Evolutionary conservation across 1,140 invertebrate species (phyloP), one percentile per base, ranked within the genome.

Genomic region (Drosophila subobscura): DNA sequence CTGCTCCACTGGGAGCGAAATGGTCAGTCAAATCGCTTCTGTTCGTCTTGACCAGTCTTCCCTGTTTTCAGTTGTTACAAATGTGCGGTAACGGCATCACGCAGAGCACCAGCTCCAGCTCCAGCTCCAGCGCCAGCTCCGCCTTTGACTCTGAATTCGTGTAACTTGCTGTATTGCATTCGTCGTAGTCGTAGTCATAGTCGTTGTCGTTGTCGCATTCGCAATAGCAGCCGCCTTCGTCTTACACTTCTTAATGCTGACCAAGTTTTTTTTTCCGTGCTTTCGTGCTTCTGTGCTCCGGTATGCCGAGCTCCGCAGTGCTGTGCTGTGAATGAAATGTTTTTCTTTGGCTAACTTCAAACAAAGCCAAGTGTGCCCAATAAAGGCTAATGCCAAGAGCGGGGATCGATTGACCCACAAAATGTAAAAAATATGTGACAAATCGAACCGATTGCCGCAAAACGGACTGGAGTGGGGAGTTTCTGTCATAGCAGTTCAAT

Each of bases 81-180:
- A 60, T 85, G 75, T 79, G 77, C 79, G 84, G 76, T 83, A 89
- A 88, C 84, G 84, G 75, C 71, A 88, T 42, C 83, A 88, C 83
- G 83, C 83, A 76, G 67, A 52, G 68, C 58, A 59, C 70, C 42
- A 51, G 42, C 55, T 76, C 65, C 47, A 45, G 51, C 45, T 74
- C 14, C 22, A 54, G 37, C 5, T 47, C 16, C 33, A 54, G 37
- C 5, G 40, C 16, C 33, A 57, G 10, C 22, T 37, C 58, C 12
- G 29, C 7, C 40, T 40, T 22, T 37, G 46, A 46, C 44, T 37
- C 33, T 10, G 20, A 47, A 44, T 55, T 63, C 16, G 46, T 65
- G 65, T 20, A 16, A 27, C 12, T 44, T 45, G n/a, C n/a, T n/a
- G n/a, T n/a, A n/a, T n/a, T n/a, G 16, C 16, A 20, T 20, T 20